Conservation (phyloP, 1,140 invertebrate genomes). For the Apocrypta bakeri region DNA sequence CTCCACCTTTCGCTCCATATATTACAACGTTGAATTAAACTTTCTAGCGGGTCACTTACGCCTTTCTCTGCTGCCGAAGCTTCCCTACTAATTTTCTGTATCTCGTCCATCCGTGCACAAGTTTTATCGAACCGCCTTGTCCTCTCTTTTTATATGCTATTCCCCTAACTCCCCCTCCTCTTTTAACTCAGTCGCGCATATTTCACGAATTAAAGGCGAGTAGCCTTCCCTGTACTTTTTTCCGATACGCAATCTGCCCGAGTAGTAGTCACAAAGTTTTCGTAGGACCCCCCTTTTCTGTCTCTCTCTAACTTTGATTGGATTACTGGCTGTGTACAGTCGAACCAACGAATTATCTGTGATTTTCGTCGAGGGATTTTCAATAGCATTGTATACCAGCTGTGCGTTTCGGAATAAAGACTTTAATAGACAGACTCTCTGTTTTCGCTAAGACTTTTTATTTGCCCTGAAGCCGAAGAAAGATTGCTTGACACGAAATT, state of each 20-base stretch:
- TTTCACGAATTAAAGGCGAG: slow-evolving; percentile 9
- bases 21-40: not conserved
- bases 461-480: too few relatives aligned
- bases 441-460: not conserved
- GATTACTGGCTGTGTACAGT: not conserved
- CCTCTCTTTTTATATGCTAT: not conserved
- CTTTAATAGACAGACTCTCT: too few relatives aligned
- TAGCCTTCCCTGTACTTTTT: not conserved
- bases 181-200: not conserved
- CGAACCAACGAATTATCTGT: not conserved
- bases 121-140: not conserved
- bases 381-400: not conserved
- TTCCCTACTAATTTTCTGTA: not conserved
- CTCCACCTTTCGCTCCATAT: not conserved
- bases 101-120: not conserved
- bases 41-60: not conserved
- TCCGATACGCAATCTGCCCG: slow-evolving; percentile 24
- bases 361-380: not conserved
- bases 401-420: not conserved
- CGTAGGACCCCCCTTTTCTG: not conserved
- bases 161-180: not conserved
- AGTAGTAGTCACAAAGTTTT: not conserved
- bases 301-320: slow-evolving; percentile 21
- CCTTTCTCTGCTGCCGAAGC: not conserved
- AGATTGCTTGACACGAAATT: not conserved